A percentile compares a stretch with the other conserved stretches of the same genome.
These are phyloP conservation scores for Motacilla tschutschensis DNA, from an alignment of 2,113 vertebrate genomes.

Conservation along the genomic window DNA sequence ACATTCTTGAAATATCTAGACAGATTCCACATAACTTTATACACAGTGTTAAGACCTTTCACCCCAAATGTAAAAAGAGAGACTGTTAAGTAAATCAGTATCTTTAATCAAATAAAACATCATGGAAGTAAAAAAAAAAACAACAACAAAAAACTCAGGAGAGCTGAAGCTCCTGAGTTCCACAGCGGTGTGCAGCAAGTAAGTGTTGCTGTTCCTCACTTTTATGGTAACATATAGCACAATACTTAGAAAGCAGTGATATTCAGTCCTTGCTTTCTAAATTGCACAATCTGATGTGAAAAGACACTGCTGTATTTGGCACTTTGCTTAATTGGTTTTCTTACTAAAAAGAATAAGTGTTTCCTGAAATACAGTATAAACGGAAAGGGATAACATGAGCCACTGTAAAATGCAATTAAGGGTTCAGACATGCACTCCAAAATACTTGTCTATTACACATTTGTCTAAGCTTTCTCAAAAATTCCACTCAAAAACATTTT, in stretches of 20 bases:
- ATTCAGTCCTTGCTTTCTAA: neutral
- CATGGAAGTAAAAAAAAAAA: conserved; percentile 9
- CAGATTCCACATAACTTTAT: conserved; percentile 8
- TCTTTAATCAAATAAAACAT: conserved; percentile 30
- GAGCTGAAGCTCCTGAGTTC: neutral
- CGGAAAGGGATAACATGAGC: neutral
- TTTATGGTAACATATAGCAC: neutral
- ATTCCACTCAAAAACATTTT: conserved; percentile 20
- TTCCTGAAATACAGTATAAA: conserved; percentile 36
- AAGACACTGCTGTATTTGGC: conserved; percentile 67
- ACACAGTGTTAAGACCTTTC: conserved; percentile 42
- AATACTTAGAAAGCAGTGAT: neutral
- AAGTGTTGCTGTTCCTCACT: neutral
- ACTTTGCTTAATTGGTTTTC: conserved; percentile 51
- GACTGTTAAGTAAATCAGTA: neutral
- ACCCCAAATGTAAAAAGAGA: conserved; percentile 38
- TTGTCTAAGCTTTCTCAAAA: conserved; percentile 20
- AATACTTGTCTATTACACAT: conserved; percentile 8
- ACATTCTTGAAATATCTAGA: conserved; percentile 29
- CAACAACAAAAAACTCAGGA: neutral
- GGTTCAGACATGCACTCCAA: conserved; percentile 14
- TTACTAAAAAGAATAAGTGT: neutral
- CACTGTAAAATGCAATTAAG: neutral
- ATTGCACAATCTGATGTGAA: neutral
- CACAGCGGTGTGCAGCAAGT: conserved; percentile 1